These are phyloP conservation scores for Ephydatia muelleri DNA, from an alignment of 37 sponge, comb jelly and placozoan genomes.

Conservation along the genomic window DNA sequence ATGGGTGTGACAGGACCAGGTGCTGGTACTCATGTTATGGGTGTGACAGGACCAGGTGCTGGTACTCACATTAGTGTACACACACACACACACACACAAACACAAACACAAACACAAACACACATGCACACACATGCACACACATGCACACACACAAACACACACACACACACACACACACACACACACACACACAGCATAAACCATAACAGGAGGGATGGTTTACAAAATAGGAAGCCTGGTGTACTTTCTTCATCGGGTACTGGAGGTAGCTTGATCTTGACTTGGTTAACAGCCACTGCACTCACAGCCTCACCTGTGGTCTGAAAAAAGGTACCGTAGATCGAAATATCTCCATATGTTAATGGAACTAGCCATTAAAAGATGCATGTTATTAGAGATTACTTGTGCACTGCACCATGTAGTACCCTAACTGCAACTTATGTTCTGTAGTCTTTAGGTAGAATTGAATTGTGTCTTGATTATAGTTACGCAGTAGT, in stretches of 20 bases:
- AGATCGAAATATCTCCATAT: neutral
- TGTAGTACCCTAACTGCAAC: too few species aligned
- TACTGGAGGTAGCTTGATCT: neutral
- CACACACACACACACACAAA: neutral
- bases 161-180: neutral
- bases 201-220: neutral
- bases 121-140: neutral
- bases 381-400: too few species aligned
- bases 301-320: neutral
- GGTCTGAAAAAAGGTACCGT: too few species aligned
- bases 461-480: too few species aligned
- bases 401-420: too few species aligned
- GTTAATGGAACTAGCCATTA: too few species aligned
- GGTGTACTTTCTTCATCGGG: neutral
- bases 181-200: neutral
- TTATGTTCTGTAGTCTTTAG: too few species aligned
- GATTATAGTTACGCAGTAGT: too few species aligned
- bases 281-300: neutral
- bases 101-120: neutral
- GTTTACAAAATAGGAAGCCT: neutral
- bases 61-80: neutral
- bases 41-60: neutral
- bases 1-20: neutral
- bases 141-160: neutral
- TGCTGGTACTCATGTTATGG: conserved; percentile 33